Conservation (phyloP, 2,888 invertebrate genomes). For the Orgyia antiqua region DNA sequence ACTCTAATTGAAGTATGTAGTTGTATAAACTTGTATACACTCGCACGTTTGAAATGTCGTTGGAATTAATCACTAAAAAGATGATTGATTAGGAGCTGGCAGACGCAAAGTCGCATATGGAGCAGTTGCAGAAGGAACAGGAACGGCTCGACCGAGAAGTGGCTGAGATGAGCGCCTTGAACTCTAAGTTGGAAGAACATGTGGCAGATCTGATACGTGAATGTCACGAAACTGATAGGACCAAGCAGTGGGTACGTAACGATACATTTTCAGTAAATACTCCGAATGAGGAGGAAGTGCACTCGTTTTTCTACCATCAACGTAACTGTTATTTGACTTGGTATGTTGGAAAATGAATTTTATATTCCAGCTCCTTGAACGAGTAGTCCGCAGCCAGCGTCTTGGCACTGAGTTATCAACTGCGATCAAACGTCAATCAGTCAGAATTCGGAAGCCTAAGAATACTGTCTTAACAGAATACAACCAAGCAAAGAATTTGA, state of each 20-base stretch:
- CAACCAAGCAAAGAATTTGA: constrained; percentile 76
- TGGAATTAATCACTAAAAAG: no score
- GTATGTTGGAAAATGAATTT: no score
- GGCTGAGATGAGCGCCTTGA: constrained; percentile 36
- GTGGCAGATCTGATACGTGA: constrained; percentile 54
- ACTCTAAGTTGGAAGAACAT: constrained; percentile 54
- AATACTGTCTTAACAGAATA: constrained; percentile 73
- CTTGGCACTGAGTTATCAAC: constrained; percentile 79
- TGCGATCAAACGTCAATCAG: constrained; percentile 60
- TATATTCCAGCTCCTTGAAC: constrained; percentile 61
- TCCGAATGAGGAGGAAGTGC: no score
- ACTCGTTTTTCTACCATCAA: no score
- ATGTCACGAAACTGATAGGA: constrained; percentile 44
- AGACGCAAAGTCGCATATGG: constrained; percentile 46
- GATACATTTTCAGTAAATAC: no score
- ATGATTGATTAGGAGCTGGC: constrained; percentile 41
- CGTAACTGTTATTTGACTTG: no score
- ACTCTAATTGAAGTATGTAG: no score
- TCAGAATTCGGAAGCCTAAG: constrained; percentile 61
- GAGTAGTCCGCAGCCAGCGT: constrained; percentile 83
- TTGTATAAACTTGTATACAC: no score
- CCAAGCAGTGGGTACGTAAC: constrained; percentile 61
- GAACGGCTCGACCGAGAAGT: constrained; percentile 46
- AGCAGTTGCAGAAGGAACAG: constrained; percentile 47
- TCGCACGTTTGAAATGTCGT: no score